Base-by-base conservation (phyloP, 2,797 vertebrate species). In the Alfaro cultratus region DNA sequence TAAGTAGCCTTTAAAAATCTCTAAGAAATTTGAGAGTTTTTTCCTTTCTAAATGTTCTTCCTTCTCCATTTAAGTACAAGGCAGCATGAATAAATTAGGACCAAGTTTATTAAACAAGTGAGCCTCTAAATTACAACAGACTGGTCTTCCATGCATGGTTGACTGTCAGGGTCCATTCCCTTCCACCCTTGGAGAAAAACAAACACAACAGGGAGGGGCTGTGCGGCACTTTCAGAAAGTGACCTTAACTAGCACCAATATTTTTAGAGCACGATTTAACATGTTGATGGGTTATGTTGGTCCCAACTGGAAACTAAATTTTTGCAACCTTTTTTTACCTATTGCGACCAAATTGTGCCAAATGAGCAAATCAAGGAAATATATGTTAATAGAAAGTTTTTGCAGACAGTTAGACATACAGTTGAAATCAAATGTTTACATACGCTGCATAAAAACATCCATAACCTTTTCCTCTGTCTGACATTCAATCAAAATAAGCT, bases 81-180 rank as follows among this genome's bases (percentile, higher is more conserved):
- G n/a, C 84, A 51, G 34, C 12, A 26, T 75, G 77, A 84, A 71
- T 80, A 81, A 85, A 90, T 88, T 78, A 87, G 80, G 78, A 77
- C 62, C 62, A 6, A 71, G 89, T 81, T 90, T 89, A 91, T 91
- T 92, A 89, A 90, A 85, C 80, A 81, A 91, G 87, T 81, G 83
- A 92, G 86, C 87, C 89, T 90, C 90, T 86, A 91, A 93, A 94
- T 93, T 84, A 82, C 83, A 91, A 84, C 92, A 94, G 92, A 90
- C 86, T 80, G 92, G 86, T 80, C 85, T 81, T 77, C 86, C 90
- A 94, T 80, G 91, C 93, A 90, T 89, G 91, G 89, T 13, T 92
- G 92, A 80, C 81, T 43, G 53, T 77, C 84, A n/a, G 82, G 80
- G 80, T 81, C 80, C 83, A 64, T 78, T 82, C 78, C 74, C 81